Evolutionary conservation across 2,888 invertebrate species (phyloP).

Genomic region (Auanema freiburgensis): DNA sequence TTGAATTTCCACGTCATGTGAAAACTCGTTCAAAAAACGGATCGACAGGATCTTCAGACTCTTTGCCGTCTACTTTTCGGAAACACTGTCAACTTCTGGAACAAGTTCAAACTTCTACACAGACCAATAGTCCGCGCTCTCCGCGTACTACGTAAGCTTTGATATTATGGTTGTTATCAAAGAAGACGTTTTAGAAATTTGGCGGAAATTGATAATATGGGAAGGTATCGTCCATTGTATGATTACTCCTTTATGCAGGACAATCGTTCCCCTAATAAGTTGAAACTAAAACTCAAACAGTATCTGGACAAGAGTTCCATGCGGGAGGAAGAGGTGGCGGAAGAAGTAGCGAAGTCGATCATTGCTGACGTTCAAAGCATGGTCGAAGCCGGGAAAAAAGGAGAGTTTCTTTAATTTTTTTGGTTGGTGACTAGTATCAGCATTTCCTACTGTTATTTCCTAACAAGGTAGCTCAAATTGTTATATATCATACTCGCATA

Average conservation of each 20-base stretch:
- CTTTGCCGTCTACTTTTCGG: conserved; percentile 2
- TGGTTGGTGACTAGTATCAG: not conserved
- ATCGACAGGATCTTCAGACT: not conserved
- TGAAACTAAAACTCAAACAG: conserved; percentile 32
- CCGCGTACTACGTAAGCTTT: not conserved
- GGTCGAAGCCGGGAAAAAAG: conserved; percentile 29
- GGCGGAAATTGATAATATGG: conserved; percentile 53
- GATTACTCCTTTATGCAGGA: conserved; percentile 31
- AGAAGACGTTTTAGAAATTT: conserved; percentile 24
- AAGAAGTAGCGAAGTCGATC: conserved; percentile 96
- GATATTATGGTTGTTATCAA: not conserved
- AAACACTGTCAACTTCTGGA: not conserved
- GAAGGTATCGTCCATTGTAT: conserved; percentile 50
- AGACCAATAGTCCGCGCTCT: not conserved
- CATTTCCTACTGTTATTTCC: no score
- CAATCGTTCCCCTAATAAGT: conserved; percentile 7
- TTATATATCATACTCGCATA: no score
- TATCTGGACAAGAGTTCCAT: conserved; percentile 39
- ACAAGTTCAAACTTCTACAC: conserved; percentile 3
- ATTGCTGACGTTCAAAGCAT: conserved; percentile 89
- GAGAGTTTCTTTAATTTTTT: not conserved
- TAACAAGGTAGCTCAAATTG: no score
- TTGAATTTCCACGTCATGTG: conserved; percentile 7
- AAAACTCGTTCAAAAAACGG: not conserved
- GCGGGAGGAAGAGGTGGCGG: conserved; percentile 85